These are phyloP conservation scores for Hirtodrosophila trivittata DNA, from an alignment of 2,888 invertebrate species.

Conservation along the genomic window DNA sequence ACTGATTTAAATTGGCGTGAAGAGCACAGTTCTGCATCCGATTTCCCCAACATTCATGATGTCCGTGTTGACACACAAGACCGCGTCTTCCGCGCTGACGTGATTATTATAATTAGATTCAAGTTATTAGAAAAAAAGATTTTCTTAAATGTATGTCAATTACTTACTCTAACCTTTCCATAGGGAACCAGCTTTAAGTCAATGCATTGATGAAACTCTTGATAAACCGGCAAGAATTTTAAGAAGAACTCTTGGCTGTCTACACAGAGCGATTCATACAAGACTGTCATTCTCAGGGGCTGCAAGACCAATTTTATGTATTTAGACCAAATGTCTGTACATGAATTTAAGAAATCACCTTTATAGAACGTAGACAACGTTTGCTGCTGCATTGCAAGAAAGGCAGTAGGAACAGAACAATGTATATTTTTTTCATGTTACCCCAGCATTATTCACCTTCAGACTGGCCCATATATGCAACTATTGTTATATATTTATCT, in stretches of 20 bases:
- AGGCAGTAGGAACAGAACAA: too few relatives aligned
- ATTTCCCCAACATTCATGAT: conserved; percentile 86
- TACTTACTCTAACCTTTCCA: conserved; percentile 86
- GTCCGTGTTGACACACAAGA: conserved; percentile 87
- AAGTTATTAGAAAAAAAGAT: too few relatives aligned
- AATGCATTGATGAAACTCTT: conserved; percentile 84
- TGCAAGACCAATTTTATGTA: conserved; percentile 3
- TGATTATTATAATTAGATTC: neutral
- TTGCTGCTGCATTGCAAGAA: too few relatives aligned
- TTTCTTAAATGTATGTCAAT: too few relatives aligned
- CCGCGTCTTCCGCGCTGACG: conserved; percentile 74
- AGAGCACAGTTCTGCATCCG: conserved; percentile 86
- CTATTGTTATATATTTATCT: too few relatives aligned
- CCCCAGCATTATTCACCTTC: neutral
- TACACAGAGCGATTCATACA: conserved; percentile 87
- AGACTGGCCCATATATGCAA: conserved; percentile 2
- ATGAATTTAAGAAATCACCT: too few relatives aligned
- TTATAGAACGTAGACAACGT: too few relatives aligned
- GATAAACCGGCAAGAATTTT: conserved; percentile 84
- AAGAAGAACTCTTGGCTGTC: conserved; percentile 84
- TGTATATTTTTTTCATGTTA: conserved; percentile 14
- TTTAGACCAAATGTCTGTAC: too few relatives aligned
- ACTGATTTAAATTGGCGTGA: conserved; percentile 77
- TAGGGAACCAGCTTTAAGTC: conserved; percentile 85
- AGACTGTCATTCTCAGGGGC: conserved; percentile 84